Evolutionary conservation across 2,888 invertebrate genomes (phyloP).

Genomic region (Yponomeuta malinellus): DNA sequence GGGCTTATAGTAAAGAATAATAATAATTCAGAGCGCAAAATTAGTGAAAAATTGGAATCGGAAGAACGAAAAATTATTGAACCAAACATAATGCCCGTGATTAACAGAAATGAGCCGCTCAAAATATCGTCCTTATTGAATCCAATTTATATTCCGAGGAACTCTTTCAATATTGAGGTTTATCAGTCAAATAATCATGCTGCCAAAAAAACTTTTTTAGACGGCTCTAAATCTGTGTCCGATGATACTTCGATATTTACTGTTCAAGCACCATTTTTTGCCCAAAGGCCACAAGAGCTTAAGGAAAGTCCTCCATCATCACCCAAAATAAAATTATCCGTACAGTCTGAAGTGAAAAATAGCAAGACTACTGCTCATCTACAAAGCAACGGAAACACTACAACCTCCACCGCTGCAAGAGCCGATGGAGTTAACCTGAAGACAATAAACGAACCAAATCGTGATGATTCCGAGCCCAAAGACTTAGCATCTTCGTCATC

Average conservation of each 20-base stretch:
- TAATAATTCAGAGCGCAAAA: slow-evolving; percentile 19
- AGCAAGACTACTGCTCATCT: too few species aligned
- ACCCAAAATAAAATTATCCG: slow-evolving; percentile 15
- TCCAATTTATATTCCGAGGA: slow-evolving; percentile 42
- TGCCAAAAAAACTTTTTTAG: not conserved
- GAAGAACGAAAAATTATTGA: slow-evolving; percentile 18
- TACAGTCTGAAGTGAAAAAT: slow-evolving; percentile 22
- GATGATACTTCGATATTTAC: not conserved
- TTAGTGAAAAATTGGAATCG: slow-evolving; percentile 17
- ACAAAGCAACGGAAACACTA: not conserved
- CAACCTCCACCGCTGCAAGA: not conserved
- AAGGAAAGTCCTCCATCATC: not conserved
- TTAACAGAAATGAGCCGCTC: slow-evolving; percentile 25
- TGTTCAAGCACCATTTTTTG: not conserved
- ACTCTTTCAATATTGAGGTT: not conserved
- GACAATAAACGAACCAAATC: not conserved
- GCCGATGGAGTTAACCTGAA: not conserved
- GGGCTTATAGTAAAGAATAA: slow-evolving; percentile 20
- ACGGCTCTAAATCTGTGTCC: not conserved
- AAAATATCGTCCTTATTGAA: slow-evolving; percentile 59
- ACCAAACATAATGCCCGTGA: slow-evolving; percentile 10
- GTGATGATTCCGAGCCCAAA: not conserved
- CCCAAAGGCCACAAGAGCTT: not conserved
- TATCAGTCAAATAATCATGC: not conserved
- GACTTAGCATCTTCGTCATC: not conserved